Percentiles rank a stretch among this genome's conserved stretches.
These are phyloP conservation scores for Drosophila anomelani DNA, from an alignment of 2,888 invertebrate species.

Conservation along the genomic window DNA sequence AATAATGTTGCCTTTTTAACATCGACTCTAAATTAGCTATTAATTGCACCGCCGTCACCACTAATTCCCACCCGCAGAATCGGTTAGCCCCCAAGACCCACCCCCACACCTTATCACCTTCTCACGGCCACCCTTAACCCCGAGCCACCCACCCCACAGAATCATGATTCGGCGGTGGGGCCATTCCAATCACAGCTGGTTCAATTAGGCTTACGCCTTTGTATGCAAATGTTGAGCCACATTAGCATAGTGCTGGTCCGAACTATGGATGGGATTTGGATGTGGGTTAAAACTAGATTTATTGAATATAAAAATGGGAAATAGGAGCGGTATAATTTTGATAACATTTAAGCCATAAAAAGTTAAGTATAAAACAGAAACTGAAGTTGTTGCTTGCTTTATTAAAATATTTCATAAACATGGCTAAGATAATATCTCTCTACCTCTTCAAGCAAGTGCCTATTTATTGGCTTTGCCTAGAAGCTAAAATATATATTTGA, in stretches of 20 bases:
- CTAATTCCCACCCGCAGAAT: conserved; percentile 31
- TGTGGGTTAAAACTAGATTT: background rate
- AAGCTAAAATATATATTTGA: background rate
- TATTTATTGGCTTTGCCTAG: background rate
- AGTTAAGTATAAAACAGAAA: background rate
- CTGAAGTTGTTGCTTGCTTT: background rate
- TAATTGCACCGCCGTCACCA: conserved; percentile 56
- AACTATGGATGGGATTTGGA: conserved; percentile 29
- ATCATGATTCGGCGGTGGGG: background rate
- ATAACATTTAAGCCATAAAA: no score
- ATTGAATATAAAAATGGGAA: background rate
- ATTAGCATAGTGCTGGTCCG: conserved; percentile 62
- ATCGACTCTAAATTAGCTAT: conserved; percentile 74
- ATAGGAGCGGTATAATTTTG: no score
- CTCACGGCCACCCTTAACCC: background rate
- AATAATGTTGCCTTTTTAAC: conserved; percentile 77
- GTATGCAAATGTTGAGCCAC: conserved; percentile 64
- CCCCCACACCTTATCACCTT: background rate
- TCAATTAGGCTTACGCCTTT: conserved; percentile 72
- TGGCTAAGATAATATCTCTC: background rate
- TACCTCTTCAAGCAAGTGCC: background rate
- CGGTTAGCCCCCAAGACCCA: conserved; percentile 6
- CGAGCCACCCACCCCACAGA: background rate
- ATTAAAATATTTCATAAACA: background rate
- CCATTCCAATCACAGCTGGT: conserved; percentile 50